Conservation (phyloP, 2,888 invertebrate species). For the Candidula unifasciata region DNA sequence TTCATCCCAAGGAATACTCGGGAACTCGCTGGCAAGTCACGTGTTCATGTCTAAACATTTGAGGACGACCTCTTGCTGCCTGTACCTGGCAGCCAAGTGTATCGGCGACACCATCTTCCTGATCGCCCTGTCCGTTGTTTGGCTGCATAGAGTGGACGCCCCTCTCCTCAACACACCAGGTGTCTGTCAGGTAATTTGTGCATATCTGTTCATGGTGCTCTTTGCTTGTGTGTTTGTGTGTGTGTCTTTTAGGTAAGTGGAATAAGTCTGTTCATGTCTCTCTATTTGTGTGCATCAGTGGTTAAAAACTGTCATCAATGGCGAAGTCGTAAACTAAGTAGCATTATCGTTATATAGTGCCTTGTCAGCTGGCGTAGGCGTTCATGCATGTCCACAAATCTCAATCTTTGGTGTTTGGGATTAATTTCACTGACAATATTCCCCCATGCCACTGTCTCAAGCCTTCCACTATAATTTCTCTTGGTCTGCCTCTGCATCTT, state of each 20-base stretch:
- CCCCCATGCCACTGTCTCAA: no score
- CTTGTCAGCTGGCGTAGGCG: no score
- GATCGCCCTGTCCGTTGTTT: constrained; percentile 81
- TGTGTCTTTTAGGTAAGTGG: constrained; percentile 81
- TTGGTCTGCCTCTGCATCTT: no score
- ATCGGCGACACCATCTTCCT: constrained; percentile 88
- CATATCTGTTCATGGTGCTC: neutral
- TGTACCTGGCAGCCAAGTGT: constrained; percentile 87
- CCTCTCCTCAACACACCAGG: constrained; percentile 76
- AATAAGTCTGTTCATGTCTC: neutral
- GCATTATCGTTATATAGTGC: no score
- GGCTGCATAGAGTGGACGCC: constrained; percentile 69
- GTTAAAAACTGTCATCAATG: no score
- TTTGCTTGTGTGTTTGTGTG: neutral
- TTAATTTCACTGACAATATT: no score
- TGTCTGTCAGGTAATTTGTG: constrained; percentile 85
- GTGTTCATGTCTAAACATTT: constrained; percentile 49
- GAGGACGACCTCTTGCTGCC: constrained; percentile 85
- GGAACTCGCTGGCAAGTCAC: constrained; percentile 48
- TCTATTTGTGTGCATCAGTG: no score
- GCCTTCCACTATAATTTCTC: no score
- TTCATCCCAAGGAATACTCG: constrained; percentile 38
- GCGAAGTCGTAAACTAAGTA: no score
- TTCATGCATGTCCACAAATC: no score
- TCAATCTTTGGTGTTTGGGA: no score